Evolutionary conservation across 2,888 invertebrate genomes (phyloP).

Genomic region (Saturnia pavonia): DNA sequence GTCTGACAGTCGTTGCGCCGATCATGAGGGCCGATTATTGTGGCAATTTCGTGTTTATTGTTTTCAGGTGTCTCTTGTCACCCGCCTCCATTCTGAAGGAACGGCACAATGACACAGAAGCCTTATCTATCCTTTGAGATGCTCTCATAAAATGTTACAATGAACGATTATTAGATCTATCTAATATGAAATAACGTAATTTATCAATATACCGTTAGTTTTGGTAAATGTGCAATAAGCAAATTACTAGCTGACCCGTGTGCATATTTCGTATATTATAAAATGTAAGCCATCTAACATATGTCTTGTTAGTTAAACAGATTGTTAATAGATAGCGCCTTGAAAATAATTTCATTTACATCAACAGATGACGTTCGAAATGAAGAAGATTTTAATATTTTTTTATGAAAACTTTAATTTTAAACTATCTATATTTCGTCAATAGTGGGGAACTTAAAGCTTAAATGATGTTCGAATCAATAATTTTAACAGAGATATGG

Average conservation of each 20-base stretch:
- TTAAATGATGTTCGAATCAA: too few species aligned
- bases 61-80: constrained; percentile 74
- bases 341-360: too few species aligned
- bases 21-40: constrained; percentile 79
- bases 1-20: constrained; percentile 71
- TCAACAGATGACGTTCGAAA: too few species aligned
- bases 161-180: constrained; percentile 2
- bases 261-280: too few species aligned
- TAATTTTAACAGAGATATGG: too few species aligned
- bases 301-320: too few species aligned
- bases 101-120: constrained; percentile 48
- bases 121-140: constrained; percentile 50
- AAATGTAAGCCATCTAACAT: too few species aligned
- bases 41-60: constrained; percentile 79
- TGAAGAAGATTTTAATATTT: too few species aligned
- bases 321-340: too few species aligned
- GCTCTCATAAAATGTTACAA: constrained; percentile 50
- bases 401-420: too few species aligned
- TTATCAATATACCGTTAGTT: background rate
- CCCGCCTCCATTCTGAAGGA: constrained; percentile 51
- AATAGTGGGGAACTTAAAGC: too few species aligned
- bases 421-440: too few species aligned
- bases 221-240: background rate
- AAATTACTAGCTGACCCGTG: background rate
- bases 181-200: background rate